Conservation (phyloP, 2,888 invertebrate species). For the Latrodectus hesperus region DNA sequence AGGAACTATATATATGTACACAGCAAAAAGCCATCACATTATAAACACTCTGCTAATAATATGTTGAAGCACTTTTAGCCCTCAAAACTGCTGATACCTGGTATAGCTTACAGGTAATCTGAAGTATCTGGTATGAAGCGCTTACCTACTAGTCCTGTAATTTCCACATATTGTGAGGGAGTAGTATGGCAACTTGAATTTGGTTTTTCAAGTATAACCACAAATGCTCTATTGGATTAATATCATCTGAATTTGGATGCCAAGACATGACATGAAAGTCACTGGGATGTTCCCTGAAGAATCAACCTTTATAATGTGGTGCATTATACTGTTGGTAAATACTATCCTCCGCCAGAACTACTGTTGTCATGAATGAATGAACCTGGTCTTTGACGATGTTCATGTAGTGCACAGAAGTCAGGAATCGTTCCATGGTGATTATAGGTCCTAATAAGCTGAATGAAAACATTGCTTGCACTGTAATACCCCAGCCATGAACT, state of each 20-base stretch:
- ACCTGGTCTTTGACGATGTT: too few relatives aligned
- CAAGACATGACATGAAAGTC: too few relatives aligned
- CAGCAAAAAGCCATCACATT: too few relatives aligned
- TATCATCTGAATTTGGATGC: background rate
- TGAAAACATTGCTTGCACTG: too few relatives aligned
- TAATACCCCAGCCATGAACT: too few relatives aligned
- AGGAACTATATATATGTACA: too few relatives aligned
- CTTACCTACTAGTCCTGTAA: background rate
- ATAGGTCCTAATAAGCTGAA: too few relatives aligned
- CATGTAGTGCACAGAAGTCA: too few relatives aligned
- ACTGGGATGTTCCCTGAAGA: background rate
- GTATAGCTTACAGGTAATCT: background rate
- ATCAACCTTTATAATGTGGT: background rate
- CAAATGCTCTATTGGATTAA: constrained; percentile 15
- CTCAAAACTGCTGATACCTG: background rate
- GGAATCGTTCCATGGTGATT: too few relatives aligned
- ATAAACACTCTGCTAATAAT: too few relatives aligned
- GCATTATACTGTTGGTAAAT: background rate
- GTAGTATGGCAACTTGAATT: constrained; percentile 8
- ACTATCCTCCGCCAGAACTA: too few relatives aligned
- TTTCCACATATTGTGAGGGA: background rate
- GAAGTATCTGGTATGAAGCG: background rate
- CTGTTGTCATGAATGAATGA: too few relatives aligned
- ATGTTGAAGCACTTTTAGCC: background rate
- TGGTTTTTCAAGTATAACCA: constrained; percentile 32